Percentiles rank a stretch among this genome's conserved stretches.
Evolutionary conservation across 1,140 invertebrate genomes (phyloP).

Genomic region (Anoplophora glabripennis): DNA sequence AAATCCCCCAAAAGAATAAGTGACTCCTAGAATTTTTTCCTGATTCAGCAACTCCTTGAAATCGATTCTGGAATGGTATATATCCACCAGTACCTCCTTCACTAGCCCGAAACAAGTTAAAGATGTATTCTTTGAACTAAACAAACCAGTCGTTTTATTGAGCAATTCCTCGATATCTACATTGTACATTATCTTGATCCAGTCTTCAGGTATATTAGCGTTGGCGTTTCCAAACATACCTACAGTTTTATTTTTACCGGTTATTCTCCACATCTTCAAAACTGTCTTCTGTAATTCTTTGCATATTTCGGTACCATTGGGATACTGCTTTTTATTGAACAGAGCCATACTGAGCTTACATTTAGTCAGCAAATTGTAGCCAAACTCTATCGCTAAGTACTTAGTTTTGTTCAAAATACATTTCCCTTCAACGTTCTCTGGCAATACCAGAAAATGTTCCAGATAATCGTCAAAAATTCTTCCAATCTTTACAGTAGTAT

Average conservation of each 20-base stretch:
- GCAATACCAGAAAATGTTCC: constrained; percentile 50
- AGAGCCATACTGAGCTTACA: constrained; percentile 42
- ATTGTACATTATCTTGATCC: constrained; percentile 54
- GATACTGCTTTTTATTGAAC: constrained; percentile 35
- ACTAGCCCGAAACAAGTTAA: constrained; percentile 26
- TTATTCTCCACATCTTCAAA: constrained; percentile 45
- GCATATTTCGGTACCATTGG: constrained; percentile 50
- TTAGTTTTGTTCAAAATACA: constrained; percentile 47
- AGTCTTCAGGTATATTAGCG: constrained; percentile 50
- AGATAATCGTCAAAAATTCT: constrained; percentile 17
- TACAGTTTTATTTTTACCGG: constrained; percentile 48
- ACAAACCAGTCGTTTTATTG: constrained; percentile 46
- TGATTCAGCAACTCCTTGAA: constrained; percentile 34
- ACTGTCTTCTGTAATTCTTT: constrained; percentile 51
- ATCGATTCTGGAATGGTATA: constrained; percentile 41
- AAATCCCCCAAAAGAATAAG: constrained; percentile 27
- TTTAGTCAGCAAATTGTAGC: constrained; percentile 52
- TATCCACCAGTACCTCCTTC: constrained; percentile 37
- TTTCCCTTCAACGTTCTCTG: constrained; percentile 45
- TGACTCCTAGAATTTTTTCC: constrained; percentile 38
- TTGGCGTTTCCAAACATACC: constrained; percentile 60
- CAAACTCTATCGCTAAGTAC: constrained; percentile 50
- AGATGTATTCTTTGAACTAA: constrained; percentile 50
- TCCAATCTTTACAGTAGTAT: constrained; percentile 7
- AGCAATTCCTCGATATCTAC: constrained; percentile 40